phyloP scores from a whole-genome alignment of 1,140 invertebrate genomes.

The Leptinotarsa lineolata region DNA sequence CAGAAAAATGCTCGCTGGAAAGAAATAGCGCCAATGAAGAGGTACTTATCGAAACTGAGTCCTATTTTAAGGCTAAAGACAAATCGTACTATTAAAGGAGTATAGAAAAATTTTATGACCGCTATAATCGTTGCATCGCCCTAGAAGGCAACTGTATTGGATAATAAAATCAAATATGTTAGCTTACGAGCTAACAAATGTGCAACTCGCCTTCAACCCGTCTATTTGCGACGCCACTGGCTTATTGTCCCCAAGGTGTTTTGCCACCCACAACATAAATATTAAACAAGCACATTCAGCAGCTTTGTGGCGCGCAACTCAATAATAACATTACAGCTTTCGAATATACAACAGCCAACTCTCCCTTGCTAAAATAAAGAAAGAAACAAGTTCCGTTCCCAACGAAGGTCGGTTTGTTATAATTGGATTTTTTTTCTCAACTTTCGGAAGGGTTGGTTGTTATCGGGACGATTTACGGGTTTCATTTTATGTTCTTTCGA shows the following conservation, averaged over 20 bases:
- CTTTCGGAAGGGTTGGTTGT: background rate
- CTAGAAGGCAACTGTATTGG: too few relatives aligned
- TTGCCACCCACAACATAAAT: conserved; percentile 19
- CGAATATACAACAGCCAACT: conserved; percentile 1
- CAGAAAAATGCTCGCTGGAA: too few relatives aligned
- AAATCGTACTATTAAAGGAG: too few relatives aligned
- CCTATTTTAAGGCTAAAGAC: too few relatives aligned
- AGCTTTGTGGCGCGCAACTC: conserved; percentile 22
- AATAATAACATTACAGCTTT: conserved; percentile 21
- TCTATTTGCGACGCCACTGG: background rate
- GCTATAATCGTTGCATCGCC: too few relatives aligned
- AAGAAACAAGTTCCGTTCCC: background rate
- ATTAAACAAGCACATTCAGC: conserved; percentile 23
- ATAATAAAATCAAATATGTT: too few relatives aligned
- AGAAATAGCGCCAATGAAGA: too few relatives aligned
- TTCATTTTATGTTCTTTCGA: background rate
- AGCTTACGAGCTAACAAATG: too few relatives aligned
- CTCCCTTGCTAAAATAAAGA: background rate
- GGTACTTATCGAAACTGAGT: too few relatives aligned
- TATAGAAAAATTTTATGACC: too few relatives aligned
- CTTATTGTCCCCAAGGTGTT: conserved; percentile 1
- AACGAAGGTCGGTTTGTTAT: background rate
- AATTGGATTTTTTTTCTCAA: background rate
- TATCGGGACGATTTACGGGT: background rate
- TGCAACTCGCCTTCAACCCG: too few relatives aligned